Conservation (phyloP, 64 coral and sea anemone genomes). For the Stichodactyla mertensii region DNA sequence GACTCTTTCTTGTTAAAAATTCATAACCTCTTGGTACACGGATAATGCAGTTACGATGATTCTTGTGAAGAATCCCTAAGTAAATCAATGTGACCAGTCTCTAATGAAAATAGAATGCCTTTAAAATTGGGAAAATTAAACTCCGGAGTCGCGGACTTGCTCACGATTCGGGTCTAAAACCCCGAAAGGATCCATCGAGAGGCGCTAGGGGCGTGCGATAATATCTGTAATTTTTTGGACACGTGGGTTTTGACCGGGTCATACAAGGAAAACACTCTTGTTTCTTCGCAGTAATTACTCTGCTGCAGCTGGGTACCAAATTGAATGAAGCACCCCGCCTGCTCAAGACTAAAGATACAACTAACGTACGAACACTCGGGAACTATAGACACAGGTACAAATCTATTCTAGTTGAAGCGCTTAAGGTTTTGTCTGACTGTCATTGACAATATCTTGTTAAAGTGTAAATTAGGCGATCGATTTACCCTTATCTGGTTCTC, state of each 20-base stretch:
- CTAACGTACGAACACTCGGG: neutral
- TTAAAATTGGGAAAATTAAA: neutral
- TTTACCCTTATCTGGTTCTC: constrained; percentile 74
- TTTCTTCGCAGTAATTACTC: neutral
- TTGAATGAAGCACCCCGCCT: constrained; percentile 5
- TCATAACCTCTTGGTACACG: constrained; percentile 1
- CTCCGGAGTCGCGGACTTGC: neutral
- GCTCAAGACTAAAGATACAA: neutral
- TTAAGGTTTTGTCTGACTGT: constrained; percentile 23
- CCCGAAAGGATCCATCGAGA: neutral
- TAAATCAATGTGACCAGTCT: neutral
- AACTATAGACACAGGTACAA: neutral
- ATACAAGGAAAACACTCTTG: neutral
- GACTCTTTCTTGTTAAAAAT: constrained; percentile 4
- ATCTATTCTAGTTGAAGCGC: neutral
- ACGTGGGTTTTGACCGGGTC: constrained; percentile 20
- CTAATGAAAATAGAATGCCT: neutral
- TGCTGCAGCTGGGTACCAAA: neutral
- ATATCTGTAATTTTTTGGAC: constrained; percentile 17
- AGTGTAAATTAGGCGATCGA: constrained; percentile 93
- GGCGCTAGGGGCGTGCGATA: neutral
- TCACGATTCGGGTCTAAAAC: neutral
- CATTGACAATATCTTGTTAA: constrained; percentile 30
- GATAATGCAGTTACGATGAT: constrained; percentile 19
- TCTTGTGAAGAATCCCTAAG: neutral